Conservation (phyloP, 2,113 vertebrate genomes). For the Apistogramma diplotaenia region DNA sequence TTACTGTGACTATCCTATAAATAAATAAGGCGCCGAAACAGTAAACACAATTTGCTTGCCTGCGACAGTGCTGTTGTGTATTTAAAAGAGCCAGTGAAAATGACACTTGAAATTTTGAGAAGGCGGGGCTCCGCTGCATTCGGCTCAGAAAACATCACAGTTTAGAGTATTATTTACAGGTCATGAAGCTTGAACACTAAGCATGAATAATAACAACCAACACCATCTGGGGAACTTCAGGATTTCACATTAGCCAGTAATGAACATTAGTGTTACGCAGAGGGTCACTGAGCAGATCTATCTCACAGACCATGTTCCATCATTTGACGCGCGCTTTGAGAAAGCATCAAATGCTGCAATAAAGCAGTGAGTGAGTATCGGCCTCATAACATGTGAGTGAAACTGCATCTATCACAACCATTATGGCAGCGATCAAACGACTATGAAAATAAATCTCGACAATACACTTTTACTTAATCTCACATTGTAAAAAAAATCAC, state of each 20-base stretch:
- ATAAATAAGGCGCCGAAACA: constrained; percentile 14
- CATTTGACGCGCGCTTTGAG: constrained; percentile 28
- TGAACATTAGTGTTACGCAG: constrained; percentile 69
- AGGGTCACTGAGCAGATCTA: constrained; percentile 72
- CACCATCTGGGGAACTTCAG: constrained; percentile 79
- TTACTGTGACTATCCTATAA: constrained; percentile 3
- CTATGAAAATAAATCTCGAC: constrained; percentile 21
- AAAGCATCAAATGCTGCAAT: constrained; percentile 48
- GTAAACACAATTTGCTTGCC: constrained; percentile 11
- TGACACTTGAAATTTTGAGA: constrained; percentile 37
- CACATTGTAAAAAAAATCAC: too few species aligned
- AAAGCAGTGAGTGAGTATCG: constrained; percentile 40
- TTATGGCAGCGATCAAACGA: constrained; percentile 3
- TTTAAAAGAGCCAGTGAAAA: constrained; percentile 16
- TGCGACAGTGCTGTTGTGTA: not conserved
- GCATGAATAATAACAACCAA: constrained; percentile 76
- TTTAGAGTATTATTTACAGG: constrained; percentile 76
- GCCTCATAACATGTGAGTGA: constrained; percentile 36
- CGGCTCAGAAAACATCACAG: constrained; percentile 73
- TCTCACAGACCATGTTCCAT: constrained; percentile 35
- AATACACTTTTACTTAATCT: not conserved
- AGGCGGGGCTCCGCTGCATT: constrained; percentile 66
- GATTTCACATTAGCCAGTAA: constrained; percentile 77
- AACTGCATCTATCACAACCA: constrained; percentile 39
- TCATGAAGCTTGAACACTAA: constrained; percentile 74